phyloP scores from a whole-genome alignment of 2,888 invertebrate species.

The Conops quadrifasciatus region DNA sequence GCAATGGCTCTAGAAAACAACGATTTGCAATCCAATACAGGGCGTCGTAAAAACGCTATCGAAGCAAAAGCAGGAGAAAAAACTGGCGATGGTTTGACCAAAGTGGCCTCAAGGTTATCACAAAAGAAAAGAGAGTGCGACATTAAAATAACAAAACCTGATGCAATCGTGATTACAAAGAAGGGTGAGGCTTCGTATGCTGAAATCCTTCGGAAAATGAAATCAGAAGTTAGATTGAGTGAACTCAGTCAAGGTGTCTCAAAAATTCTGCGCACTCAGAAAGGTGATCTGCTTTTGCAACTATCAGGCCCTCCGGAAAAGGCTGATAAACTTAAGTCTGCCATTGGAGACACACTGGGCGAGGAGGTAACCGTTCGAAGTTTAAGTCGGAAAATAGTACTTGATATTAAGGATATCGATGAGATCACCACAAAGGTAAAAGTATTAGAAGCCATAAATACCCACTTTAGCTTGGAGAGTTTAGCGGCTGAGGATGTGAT shows the following conservation, averaged over 20 bases:
- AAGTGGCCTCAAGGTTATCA: too few species aligned
- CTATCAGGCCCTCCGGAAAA: neutral
- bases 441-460: neutral
- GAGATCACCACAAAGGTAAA: slow-evolving; percentile 17
- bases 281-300: neutral
- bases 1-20: too few species aligned
- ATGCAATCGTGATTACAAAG: neutral
- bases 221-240: neutral
- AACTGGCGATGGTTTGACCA: too few species aligned
- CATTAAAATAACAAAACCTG: neutral
- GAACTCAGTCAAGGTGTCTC: neutral
- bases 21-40: too few species aligned
- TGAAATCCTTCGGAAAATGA: slow-evolving; percentile 2
- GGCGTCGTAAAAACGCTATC: too few species aligned
- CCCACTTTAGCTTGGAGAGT: neutral
- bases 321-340: neutral
- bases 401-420: slow-evolving; percentile 18
- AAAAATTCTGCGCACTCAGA: neutral
- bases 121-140: neutral
- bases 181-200: neutral
- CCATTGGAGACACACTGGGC: neutral
- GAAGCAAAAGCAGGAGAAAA: too few species aligned
- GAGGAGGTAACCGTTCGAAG: neutral
- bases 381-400: neutral
- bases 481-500: neutral